These are phyloP conservation scores for Drosophila gunungcola DNA, from an alignment of 1,140 invertebrate species.

Conservation along the genomic window DNA sequence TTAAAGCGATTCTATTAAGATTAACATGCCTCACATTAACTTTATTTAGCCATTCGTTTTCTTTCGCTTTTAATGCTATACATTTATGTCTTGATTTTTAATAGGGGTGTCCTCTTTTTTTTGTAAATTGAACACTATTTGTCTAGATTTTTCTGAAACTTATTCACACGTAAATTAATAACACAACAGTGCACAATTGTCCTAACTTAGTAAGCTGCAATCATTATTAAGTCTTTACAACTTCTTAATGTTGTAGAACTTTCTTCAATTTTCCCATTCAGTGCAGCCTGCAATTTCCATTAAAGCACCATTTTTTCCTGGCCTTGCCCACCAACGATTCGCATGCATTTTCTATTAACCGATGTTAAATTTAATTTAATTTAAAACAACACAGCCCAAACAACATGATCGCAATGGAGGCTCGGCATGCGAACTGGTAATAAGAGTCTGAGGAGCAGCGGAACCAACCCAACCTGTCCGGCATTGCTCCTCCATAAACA, in stretches of 20 bases:
- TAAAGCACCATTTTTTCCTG: slow-evolving; percentile 1
- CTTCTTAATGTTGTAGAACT: slow-evolving; percentile 10
- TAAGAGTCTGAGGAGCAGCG: slow-evolving; percentile 23
- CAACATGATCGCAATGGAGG: slow-evolving; percentile 57
- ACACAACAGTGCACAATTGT: background rate
- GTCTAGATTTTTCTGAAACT: too few species aligned
- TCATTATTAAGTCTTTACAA: background rate
- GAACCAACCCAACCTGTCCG: slow-evolving; percentile 39
- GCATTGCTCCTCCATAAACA: slow-evolving; percentile 67
- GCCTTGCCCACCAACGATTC: slow-evolving; percentile 3
- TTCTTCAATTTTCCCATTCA: slow-evolving; percentile 44
- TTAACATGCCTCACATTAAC: background rate
- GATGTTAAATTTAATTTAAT: slow-evolving; percentile 83
- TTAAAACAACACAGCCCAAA: slow-evolving; percentile 68
- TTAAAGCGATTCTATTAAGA: background rate
- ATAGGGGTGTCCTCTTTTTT: too few species aligned
- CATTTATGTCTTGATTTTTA: background rate
- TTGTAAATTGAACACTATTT: too few species aligned
- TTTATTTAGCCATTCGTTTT: background rate
- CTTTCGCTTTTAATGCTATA: background rate
- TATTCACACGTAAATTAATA: background rate
- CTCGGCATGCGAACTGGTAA: slow-evolving; percentile 70
- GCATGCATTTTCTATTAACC: slow-evolving; percentile 72
- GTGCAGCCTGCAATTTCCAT: slow-evolving; percentile 2
- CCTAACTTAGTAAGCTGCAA: background rate